Evolutionary conservation across 1,140 invertebrate genomes (phyloP), one percentile per base, ranked within the genome.

Genomic region (Tetramorium simillimum): DNA sequence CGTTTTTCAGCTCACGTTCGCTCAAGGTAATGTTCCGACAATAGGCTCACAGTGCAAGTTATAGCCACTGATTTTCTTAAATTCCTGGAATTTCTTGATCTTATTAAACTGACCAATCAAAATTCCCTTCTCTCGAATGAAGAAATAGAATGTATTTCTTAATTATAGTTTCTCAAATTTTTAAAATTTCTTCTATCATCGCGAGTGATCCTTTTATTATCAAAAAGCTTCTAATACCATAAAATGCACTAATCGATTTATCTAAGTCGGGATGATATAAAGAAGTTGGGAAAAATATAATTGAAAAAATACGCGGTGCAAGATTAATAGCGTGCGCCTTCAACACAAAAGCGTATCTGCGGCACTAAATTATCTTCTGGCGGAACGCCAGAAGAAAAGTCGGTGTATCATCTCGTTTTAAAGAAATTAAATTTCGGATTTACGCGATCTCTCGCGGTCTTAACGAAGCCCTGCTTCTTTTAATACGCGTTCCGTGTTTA

Each of bases 351-450:
- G 24, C 28, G 37, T 28, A 14, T 24, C 51, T 46, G 12, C 78
- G 80, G 28, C 40, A 24, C n/a, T 62, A 49, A 84, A 84, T 84
- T 49, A 62, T 2, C 33, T 10, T 49, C 56, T 84, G 80, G 80
- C 80, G 3, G 33, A 40, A 1, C 1, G 67, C 80, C 80, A 84
- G 28, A n/a, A 28, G 21, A 73, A 14, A 18, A 5, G 21, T 60
- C 24, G 40, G 65, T 58, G 51, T 40, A 49, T 60, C 46, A 43
- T 33, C 16, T 46, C 69, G 40, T 40, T 84, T 73, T 73, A 84
- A 82, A 84, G 80, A 73, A 84, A 43, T 60, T 84, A 73, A 82
- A 73, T 84, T 62, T 62, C 46, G 69, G 56, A 60, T 75, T 75
- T 75, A 82, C 21, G 14, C 14, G 80, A 73, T 58, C 51, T 33